phyloP scores from a whole-genome alignment of 2,797 vertebrate genomes.

The Alosa sapidissima region DNA sequence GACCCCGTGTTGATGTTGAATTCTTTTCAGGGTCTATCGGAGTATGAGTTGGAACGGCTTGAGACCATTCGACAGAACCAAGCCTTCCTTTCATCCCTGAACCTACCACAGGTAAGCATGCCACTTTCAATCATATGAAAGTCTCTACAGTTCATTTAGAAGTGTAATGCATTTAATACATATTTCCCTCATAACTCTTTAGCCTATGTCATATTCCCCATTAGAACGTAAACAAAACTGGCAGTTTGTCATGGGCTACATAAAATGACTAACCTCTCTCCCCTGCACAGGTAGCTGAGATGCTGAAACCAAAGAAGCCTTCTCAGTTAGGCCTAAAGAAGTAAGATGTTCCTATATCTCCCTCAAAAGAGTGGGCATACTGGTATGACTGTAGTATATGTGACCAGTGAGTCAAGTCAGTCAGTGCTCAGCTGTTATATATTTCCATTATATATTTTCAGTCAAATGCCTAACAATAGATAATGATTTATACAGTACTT shows the following conservation, averaged over 20 bases:
- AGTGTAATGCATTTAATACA: not conserved
- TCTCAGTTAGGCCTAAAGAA: slow-evolving; percentile 58
- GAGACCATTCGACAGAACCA: slow-evolving; percentile 88
- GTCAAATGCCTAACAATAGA: too few species aligned
- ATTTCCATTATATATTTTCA: too few species aligned
- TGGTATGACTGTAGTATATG: too few species aligned
- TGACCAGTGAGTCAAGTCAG: too few species aligned
- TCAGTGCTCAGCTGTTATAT: not conserved
- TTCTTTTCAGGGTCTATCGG: slow-evolving; percentile 66
- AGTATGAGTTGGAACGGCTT: slow-evolving; percentile 84
- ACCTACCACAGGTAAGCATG: slow-evolving; percentile 75
- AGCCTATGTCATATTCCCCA: not conserved
- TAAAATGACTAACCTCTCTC: not conserved
- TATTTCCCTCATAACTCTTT: not conserved
- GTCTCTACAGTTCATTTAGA: not conserved
- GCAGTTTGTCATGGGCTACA: not conserved
- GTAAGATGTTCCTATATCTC: slow-evolving; percentile 47
- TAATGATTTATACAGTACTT: not conserved
- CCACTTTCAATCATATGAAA: not conserved
- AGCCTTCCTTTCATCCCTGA: slow-evolving; percentile 84
- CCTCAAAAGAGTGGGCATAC: not conserved
- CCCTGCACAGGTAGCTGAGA: slow-evolving; percentile 60
- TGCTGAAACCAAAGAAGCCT: slow-evolving; percentile 61
- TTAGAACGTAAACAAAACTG: not conserved
- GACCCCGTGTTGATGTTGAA: not conserved